phyloP scores from a whole-genome alignment of 2,888 invertebrate genomes.

The Diabrotica balteata region DNA sequence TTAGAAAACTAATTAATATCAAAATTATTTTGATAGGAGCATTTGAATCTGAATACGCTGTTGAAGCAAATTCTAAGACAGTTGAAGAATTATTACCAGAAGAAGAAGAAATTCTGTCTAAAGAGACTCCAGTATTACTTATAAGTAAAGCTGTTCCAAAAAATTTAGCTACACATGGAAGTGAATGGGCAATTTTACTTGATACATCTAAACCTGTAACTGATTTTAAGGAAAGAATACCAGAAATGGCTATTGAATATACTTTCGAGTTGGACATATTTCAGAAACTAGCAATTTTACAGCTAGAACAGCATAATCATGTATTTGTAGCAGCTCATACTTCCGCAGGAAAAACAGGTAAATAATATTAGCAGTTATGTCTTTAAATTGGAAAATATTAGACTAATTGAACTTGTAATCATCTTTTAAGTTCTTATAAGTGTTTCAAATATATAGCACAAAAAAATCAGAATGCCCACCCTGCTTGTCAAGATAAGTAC shows the following conservation, averaged over 20 bases:
- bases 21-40: constrained; percentile 2
- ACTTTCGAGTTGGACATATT: constrained; percentile 95
- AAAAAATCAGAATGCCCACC: too few relatives aligned
- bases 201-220: constrained; percentile 82
- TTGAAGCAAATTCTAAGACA: constrained; percentile 25
- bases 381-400: too few relatives aligned
- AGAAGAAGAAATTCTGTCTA: constrained; percentile 54
- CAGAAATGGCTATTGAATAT: constrained; percentile 83
- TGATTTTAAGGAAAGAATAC: constrained; percentile 82
- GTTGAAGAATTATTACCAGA: constrained; percentile 46
- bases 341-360: constrained; percentile 75
- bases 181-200: constrained; percentile 88
- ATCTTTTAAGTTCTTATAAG: too few relatives aligned
- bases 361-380: neutral
- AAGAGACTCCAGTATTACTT: constrained; percentile 70
- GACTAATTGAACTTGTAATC: too few relatives aligned
- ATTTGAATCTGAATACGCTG: constrained; percentile 15
- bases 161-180: constrained; percentile 60
- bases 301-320: constrained; percentile 91
- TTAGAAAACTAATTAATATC: neutral
- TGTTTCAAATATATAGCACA: too few relatives aligned
- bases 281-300: constrained; percentile 96
- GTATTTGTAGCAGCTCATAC: constrained; percentile 99
- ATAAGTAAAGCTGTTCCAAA: constrained; percentile 66
- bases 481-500: too few relatives aligned